Base-by-base conservation (phyloP, 2,113 vertebrate genomes). In the Vicugna pacos region DNA sequence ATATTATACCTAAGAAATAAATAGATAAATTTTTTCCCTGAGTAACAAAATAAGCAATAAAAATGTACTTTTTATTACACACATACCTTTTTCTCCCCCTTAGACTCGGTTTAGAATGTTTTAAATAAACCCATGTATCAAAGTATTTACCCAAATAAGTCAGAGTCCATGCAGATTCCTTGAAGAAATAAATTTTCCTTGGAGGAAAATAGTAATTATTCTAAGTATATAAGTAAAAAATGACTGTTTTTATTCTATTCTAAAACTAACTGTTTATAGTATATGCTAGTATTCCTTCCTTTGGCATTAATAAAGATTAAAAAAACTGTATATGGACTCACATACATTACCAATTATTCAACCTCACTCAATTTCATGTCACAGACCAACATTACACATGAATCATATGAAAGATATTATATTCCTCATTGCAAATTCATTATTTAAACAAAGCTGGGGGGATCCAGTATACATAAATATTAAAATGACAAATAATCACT, bases 391-490 rank as follows among this genome's bases (percentile, higher is more conserved):
- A 48, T 56, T 54, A 90, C 8, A 81, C 17, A 69, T 75, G 56
- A 89, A 75, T 75, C 77, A 58, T 50, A 88, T 50, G 28, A 90
- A 79, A 67, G 4, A 20, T 72, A n/a, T 50, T 15, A 38, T 87
- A 93, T 75, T 87, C 65, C 15, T 91, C 64, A 85, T 9, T 95
- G 56, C 3, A 89, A 85, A 79, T 79, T 56, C 58, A 70, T 28
- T 54, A 54, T 54, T 95, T 81, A 28, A 32, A 12, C 69, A 62
- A 80, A 62, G 42, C 14, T 73, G 14, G 14, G 65, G 1, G 10
- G 10, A 65, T 93, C 9, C 32, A 64, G 20, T 65, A 72, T 35
- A 58, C 42, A 56, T 64, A 77, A 88, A 77, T 73, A 58, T 42
- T 79, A 73, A 91, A 83, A 70, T 20, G 38, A n/a, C 0, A 65